These are phyloP conservation scores for Trichechus manatus DNA, from an alignment of 2,113 vertebrate genomes.

Conservation along the genomic window DNA sequence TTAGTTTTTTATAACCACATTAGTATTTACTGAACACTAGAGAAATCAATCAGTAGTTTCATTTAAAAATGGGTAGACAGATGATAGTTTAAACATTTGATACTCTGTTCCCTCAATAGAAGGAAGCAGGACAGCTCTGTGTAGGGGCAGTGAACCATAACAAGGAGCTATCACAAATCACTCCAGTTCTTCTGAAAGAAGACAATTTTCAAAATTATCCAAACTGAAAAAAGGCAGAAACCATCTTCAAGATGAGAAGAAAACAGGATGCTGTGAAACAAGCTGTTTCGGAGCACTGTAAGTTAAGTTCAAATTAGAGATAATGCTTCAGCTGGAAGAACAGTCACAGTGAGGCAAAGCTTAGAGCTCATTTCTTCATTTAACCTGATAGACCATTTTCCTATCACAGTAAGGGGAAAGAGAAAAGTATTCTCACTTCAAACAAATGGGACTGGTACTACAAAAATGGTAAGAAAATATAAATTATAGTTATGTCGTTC, in stretches of 20 bases:
- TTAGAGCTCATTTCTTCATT: neutral
- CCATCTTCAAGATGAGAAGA: neutral
- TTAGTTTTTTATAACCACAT: neutral
- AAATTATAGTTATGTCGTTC: neutral
- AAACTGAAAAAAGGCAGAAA: slow-evolving; percentile 44
- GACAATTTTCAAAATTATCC: slow-evolving; percentile 66
- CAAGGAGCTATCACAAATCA: slow-evolving; percentile 20
- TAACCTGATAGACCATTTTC: neutral
- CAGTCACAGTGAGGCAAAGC: neutral
- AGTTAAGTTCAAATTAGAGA: neutral
- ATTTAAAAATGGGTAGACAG: neutral
- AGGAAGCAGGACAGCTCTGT: neutral
- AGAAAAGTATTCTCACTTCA: neutral
- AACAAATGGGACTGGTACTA: neutral
- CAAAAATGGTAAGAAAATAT: neutral
- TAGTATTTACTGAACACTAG: neutral
- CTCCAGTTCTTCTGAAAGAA: slow-evolving; percentile 60
- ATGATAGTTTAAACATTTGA: neutral
- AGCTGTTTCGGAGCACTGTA: neutral
- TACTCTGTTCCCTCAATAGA: neutral
- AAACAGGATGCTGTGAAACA: slow-evolving; percentile 51
- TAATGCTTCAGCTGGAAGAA: neutral
- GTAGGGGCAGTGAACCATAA: neutral
- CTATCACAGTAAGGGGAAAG: neutral
- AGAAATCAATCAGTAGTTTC: neutral